Evolutionary conservation across 1,140 invertebrate genomes (phyloP).

Genomic region (Lasaia peninsularis): DNA sequence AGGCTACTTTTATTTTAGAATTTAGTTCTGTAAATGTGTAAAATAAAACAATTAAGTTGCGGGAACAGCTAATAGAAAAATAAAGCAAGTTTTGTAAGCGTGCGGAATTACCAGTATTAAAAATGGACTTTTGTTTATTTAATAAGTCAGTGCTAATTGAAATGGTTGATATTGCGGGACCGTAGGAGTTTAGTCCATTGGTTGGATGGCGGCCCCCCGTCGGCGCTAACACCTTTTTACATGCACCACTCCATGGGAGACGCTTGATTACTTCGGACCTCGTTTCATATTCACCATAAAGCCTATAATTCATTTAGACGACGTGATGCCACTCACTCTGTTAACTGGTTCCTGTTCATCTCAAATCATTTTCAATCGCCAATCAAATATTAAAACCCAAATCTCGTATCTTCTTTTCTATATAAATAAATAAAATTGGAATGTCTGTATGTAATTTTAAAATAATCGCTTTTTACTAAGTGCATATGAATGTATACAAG

Average conservation of each 20-base stretch:
- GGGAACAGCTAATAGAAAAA: too few species aligned
- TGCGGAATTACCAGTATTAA: constrained; percentile 22
- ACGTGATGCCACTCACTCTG: constrained; percentile 73
- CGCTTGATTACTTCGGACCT: constrained; percentile 73
- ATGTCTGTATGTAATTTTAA: too few species aligned
- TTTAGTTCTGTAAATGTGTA: too few species aligned
- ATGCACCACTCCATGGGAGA: constrained; percentile 62
- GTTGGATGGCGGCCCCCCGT: constrained; percentile 53
- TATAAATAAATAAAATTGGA: too few species aligned
- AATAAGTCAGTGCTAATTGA: constrained; percentile 52
- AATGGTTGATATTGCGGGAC: constrained; percentile 57
- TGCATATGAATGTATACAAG: too few species aligned
- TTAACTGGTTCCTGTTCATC: constrained; percentile 59
- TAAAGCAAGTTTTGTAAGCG: too few species aligned
- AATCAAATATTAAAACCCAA: background rate
- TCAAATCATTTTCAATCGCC: constrained; percentile 43
- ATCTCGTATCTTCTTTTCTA: background rate
- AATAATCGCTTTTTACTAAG: too few species aligned
- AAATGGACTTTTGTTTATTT: constrained; percentile 37
- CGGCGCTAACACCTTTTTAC: constrained; percentile 67
- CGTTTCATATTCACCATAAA: constrained; percentile 74
- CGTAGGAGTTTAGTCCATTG: constrained; percentile 60
- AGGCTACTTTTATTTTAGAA: too few species aligned
- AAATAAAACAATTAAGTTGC: too few species aligned
- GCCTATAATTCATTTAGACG: constrained; percentile 76